phyloP scores from a whole-genome alignment of 2,797 vertebrate species.

The Ataeniobius toweri region DNA sequence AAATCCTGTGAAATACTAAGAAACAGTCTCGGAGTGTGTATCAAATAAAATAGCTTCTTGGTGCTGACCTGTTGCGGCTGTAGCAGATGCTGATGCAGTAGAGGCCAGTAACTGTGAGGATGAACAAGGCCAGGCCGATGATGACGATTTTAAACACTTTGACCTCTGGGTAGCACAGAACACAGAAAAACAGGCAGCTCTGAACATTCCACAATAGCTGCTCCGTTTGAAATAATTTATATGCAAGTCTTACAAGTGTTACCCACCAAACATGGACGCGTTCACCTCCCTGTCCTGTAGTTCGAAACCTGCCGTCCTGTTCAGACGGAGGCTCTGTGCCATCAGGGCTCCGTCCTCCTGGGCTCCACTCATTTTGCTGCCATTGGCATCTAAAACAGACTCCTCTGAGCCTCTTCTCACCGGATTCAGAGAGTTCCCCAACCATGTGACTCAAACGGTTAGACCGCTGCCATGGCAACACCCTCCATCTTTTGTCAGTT shows the following conservation, averaged over 20 bases:
- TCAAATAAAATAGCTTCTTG: not conserved
- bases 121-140: conserved; percentile 60
- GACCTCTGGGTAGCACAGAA: conserved; percentile 61
- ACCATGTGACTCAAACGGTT: conserved; percentile 71
- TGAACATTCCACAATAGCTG: not conserved
- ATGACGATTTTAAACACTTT: conserved; percentile 75
- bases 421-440: conserved; percentile 46
- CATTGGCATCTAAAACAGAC: conserved; percentile 53
- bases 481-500: conserved; percentile 56
- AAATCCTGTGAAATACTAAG: not conserved
- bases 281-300: conserved; percentile 43
- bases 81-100: conserved; percentile 71
- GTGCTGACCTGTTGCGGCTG: conserved; percentile 73
- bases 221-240: not conserved
- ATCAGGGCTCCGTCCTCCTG: conserved; percentile 33
- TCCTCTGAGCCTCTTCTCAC: conserved; percentile 26
- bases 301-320: conserved; percentile 51
- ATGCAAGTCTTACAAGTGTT: conserved; percentile 20
- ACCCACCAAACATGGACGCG: conserved; percentile 64
- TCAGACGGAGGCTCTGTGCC: conserved; percentile 39
- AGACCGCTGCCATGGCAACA: conserved; percentile 66
- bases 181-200: rapidly evolving
- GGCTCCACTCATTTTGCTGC: conserved; percentile 66
- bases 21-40: not conserved
- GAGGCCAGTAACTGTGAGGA: conserved; percentile 66